Conservation (phyloP, 2,113 vertebrate species). For the Diglossa brunneiventris region DNA sequence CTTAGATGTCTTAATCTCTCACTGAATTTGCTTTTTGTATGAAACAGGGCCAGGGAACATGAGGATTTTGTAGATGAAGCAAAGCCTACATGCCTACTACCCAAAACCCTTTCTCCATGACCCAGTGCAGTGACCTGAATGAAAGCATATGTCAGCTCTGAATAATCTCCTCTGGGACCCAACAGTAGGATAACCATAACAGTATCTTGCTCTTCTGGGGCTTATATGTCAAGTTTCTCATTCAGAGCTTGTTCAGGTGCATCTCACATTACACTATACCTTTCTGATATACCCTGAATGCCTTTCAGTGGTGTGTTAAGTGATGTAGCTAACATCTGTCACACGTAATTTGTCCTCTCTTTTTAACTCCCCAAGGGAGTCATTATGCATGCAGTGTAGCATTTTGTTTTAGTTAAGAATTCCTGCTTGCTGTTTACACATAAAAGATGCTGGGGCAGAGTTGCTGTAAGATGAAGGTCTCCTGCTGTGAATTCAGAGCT, state of each 20-base stretch:
- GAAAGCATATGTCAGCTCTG: neutral
- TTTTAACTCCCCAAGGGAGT: conserved; percentile 27
- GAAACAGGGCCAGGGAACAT: neutral
- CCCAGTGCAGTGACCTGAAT: neutral
- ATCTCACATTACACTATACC: neutral
- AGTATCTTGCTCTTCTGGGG: neutral
- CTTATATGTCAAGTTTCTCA: neutral
- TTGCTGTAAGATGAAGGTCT: neutral
- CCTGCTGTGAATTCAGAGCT: neutral
- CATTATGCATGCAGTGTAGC: conserved; percentile 12
- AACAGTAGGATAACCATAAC: neutral
- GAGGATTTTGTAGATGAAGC: neutral
- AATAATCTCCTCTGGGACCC: neutral
- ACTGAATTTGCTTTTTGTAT: neutral
- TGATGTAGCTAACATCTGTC: conserved; percentile 58
- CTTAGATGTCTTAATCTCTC: neutral
- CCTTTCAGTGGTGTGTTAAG: conserved; percentile 36
- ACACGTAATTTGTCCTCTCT: conserved; percentile 43
- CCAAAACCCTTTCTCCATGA: neutral
- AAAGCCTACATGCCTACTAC: neutral
- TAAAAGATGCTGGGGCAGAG: neutral
- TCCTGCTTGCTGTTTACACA: neutral
- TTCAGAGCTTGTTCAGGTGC: conserved; percentile 7
- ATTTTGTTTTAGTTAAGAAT: conserved; percentile 44
- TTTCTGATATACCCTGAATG: conserved; percentile 19